phyloP scores from a whole-genome alignment of 2,113 vertebrate species.

The Tupaia tana region DNA sequence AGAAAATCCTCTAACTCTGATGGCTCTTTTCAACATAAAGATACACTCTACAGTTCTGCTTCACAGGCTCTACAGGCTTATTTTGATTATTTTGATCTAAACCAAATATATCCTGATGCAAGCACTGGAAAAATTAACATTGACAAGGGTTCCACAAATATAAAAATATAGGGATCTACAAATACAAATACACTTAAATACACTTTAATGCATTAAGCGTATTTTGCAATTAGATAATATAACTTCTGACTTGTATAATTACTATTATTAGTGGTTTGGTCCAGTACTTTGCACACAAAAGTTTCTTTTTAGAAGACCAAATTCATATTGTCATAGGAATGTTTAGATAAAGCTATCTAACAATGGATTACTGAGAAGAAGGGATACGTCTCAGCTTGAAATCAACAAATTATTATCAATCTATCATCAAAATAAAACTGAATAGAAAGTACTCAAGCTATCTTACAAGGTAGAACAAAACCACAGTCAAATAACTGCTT shows the following conservation, averaged over 20 bases:
- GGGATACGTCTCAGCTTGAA: not conserved
- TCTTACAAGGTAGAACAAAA: not conserved
- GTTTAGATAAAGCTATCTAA: conserved; percentile 44
- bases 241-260: not conserved
- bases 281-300: not conserved
- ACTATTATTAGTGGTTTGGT: not conserved
- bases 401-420: not conserved
- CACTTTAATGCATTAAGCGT: not conserved
- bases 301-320: conserved; percentile 14
- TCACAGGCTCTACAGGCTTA: too few relatives aligned
- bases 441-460: not conserved
- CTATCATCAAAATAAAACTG: conserved; percentile 2
- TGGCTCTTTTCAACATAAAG: too few relatives aligned
- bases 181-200: too few relatives aligned
- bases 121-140: too few relatives aligned
- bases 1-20: too few relatives aligned
- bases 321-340: not conserved
- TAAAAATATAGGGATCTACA: too few relatives aligned
- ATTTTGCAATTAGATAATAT: conserved; percentile 22
- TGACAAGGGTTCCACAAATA: too few relatives aligned
- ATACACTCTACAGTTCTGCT: too few relatives aligned
- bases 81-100: too few relatives aligned
- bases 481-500: not conserved
- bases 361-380: not conserved
- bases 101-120: too few relatives aligned